These are phyloP conservation scores for Syngnathus rostellatus DNA, from an alignment of 2,797 vertebrate genomes.

Conservation along the genomic window DNA sequence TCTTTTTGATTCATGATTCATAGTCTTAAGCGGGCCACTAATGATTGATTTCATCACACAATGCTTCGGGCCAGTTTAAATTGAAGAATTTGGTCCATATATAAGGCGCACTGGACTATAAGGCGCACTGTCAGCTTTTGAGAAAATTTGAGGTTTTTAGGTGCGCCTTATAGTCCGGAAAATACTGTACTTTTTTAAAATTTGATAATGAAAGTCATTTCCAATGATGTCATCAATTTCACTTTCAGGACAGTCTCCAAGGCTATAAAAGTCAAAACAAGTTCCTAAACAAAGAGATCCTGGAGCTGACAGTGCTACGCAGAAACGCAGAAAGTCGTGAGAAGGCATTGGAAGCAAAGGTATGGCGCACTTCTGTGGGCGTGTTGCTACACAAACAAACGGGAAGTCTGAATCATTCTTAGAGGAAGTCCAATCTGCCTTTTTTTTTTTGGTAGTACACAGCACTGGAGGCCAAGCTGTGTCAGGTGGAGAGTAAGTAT, in stretches of 20 bases:
- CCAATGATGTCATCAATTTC: not conserved
- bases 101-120: too few relatives aligned
- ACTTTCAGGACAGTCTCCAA: constrained; percentile 86
- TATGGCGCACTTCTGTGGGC: constrained; percentile 35
- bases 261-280: constrained; percentile 97
- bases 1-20: too few relatives aligned
- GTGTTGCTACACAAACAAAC: constrained; percentile 23
- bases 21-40: too few relatives aligned
- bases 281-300: constrained; percentile 97
- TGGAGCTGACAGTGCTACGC: constrained; percentile 87
- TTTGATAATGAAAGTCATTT: too few relatives aligned
- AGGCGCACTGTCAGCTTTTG: too few relatives aligned
- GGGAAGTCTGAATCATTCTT: constrained; percentile 27
- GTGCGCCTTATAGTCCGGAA: too few relatives aligned
- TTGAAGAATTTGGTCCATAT: too few relatives aligned
- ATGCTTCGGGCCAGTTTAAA: too few relatives aligned
- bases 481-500: constrained; percentile 96
- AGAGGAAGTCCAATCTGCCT: constrained; percentile 30
- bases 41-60: too few relatives aligned
- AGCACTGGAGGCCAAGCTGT: constrained; percentile 88
- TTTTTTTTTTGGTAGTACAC: constrained; percentile 67
- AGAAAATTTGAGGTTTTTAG: too few relatives aligned
- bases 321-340: constrained; percentile 86
- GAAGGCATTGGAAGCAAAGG: constrained; percentile 84
- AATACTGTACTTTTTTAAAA: too few relatives aligned